These are phyloP conservation scores for Narcine bancroftii DNA, from an alignment of 2,113 vertebrate species.

Conservation along the genomic window DNA sequence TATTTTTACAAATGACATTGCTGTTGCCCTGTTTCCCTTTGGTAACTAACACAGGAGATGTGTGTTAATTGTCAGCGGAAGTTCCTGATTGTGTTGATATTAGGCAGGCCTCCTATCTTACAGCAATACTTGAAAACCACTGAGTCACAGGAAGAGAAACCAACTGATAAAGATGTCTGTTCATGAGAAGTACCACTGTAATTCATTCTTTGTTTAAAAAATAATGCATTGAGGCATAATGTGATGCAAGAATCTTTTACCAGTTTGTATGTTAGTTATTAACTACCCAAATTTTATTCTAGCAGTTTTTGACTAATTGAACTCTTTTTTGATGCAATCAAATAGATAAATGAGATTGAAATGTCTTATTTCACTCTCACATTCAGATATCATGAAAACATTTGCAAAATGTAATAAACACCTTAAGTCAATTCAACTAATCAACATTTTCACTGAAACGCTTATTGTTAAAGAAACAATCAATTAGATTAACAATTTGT, in stretches of 20 bases:
- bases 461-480: background rate
- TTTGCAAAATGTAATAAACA: background rate
- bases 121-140: background rate
- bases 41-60: background rate
- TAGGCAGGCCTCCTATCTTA: background rate
- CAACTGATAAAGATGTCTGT: background rate
- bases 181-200: background rate
- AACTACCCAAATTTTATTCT: background rate
- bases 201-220: background rate
- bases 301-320: background rate
- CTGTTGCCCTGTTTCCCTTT: background rate
- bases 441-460: background rate
- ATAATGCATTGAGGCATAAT: background rate
- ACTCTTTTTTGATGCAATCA: background rate
- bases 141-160: background rate
- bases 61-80: background rate
- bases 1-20: background rate
- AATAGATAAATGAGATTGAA: background rate
- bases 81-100: background rate
- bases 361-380: background rate
- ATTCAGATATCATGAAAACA: background rate
- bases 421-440: background rate
- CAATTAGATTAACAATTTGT: background rate
- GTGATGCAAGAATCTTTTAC: background rate
- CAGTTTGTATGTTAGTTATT: background rate